A percentile compares a stretch with the other conserved stretches of the same genome.
Evolutionary conservation across 1,140 invertebrate genomes (phyloP).

Genomic region (Plutomurus gul): DNA sequence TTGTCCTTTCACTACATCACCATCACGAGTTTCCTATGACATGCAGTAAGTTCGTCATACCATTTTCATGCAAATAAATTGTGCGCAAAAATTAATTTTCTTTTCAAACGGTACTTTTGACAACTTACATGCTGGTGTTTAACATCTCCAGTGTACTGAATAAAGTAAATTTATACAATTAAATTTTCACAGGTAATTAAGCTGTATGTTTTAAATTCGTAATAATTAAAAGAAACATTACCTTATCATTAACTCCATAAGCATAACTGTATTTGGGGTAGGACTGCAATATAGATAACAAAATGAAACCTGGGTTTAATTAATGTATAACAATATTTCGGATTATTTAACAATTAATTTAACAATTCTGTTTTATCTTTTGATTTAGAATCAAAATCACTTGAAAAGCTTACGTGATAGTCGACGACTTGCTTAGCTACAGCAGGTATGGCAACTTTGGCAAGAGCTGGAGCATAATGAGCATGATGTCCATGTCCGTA

Average conservation of each 20-base stretch:
- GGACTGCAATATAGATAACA: neutral
- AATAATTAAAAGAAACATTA: neutral
- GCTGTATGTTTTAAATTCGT: no score
- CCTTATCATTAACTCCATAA: conserved; percentile 62
- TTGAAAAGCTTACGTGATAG: conserved; percentile 36
- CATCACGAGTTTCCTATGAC: conserved; percentile 47
- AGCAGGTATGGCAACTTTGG: conserved; percentile 40
- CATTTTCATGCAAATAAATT: no score
- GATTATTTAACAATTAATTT: no score
- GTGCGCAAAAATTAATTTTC: no score
- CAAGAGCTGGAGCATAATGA: conserved; percentile 22
- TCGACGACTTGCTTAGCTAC: conserved; percentile 40
- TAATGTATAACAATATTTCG: no score
- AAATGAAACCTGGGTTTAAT: no score
- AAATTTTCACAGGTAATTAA: neutral
- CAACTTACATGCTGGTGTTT: conserved; percentile 62
- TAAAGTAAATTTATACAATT: neutral
- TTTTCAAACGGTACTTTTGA: no score
- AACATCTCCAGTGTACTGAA: conserved; percentile 61
- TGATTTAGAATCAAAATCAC: no score
- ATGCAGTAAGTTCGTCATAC: no score
- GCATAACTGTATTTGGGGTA: conserved; percentile 62
- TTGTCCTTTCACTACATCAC: conserved; percentile 62
- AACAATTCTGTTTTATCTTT: no score
- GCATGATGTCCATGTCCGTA: conserved; percentile 33